These are phyloP conservation scores for Hippocampus mohnikei DNA, from an alignment of 2,113 vertebrate species.

Conservation along the genomic window DNA sequence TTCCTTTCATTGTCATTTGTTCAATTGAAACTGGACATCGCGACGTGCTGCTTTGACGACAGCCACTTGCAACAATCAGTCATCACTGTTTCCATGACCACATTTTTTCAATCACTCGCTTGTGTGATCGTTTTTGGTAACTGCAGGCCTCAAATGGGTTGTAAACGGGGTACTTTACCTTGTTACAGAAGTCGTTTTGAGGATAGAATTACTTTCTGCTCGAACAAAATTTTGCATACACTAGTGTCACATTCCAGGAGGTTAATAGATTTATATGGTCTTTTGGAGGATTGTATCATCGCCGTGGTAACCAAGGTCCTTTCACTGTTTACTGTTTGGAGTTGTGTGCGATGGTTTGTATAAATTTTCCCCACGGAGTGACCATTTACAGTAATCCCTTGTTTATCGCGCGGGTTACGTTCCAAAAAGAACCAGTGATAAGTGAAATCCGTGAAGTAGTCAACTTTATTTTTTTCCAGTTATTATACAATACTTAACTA, in stretches of 20 bases:
- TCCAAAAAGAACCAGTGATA: too few relatives aligned
- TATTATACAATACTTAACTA: too few relatives aligned
- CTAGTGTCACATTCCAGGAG: background rate
- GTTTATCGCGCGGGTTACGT: too few relatives aligned
- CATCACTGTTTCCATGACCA: slow-evolving; percentile 8
- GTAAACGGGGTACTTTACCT: background rate
- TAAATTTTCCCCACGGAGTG: background rate
- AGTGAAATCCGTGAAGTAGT: too few relatives aligned
- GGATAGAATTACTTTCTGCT: background rate
- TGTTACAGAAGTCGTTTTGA: background rate
- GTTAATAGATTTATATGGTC: background rate
- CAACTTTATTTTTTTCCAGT: too few relatives aligned
- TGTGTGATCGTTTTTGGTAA: background rate
- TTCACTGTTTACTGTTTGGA: background rate
- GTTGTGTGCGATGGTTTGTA: background rate
- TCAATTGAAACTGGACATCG: slow-evolving; percentile 11
- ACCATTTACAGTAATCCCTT: background rate
- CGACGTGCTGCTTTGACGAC: slow-evolving; percentile 37
- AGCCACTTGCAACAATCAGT: slow-evolving; percentile 15
- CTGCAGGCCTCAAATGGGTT: background rate
- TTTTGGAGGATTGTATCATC: background rate
- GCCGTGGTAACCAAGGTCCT: background rate
- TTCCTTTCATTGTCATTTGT: slow-evolving; percentile 30
- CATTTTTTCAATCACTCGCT: background rate
- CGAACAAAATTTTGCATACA: background rate